Evolutionary conservation across 2,797 vertebrate genomes (phyloP).

Genomic region (Heliangelus exortis): DNA sequence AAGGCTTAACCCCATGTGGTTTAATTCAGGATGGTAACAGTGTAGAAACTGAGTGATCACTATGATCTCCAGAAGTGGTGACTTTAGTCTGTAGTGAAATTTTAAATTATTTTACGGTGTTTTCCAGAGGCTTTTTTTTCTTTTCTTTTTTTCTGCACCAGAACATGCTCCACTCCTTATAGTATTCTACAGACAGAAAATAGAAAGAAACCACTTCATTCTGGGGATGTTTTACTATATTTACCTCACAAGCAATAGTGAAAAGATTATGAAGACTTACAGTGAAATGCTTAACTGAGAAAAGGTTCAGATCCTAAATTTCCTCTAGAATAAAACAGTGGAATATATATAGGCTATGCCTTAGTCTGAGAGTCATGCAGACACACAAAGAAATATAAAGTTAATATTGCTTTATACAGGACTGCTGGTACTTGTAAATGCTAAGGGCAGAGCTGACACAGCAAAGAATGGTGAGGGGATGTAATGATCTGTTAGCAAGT

Average conservation of each 20-base stretch:
- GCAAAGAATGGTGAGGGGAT: accelerated
- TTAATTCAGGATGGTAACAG: background rate
- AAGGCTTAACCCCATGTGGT: background rate
- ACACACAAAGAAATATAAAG: background rate
- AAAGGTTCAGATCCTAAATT: background rate
- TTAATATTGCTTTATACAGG: background rate
- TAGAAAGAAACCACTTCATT: background rate
- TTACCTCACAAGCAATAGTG: background rate
- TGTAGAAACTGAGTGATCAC: background rate
- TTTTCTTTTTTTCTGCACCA: background rate
- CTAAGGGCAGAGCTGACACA: background rate
- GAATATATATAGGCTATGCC: background rate
- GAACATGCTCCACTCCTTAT: background rate
- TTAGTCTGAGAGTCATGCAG: background rate
- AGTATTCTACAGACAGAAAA: background rate
- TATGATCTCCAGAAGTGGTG: background rate
- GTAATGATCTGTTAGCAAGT: accelerated
- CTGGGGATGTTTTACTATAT: background rate
- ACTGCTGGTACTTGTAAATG: background rate
- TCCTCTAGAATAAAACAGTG: background rate
- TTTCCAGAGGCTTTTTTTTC: background rate
- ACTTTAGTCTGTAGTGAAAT: background rate
- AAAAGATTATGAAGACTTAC: background rate
- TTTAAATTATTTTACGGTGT: background rate
- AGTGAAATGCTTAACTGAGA: background rate